A percentile compares a stretch with the other conserved stretches of the same genome.
These are phyloP conservation scores for Megalops atlanticus DNA, from an alignment of 2,113 vertebrate genomes.

Conservation along the genomic window DNA sequence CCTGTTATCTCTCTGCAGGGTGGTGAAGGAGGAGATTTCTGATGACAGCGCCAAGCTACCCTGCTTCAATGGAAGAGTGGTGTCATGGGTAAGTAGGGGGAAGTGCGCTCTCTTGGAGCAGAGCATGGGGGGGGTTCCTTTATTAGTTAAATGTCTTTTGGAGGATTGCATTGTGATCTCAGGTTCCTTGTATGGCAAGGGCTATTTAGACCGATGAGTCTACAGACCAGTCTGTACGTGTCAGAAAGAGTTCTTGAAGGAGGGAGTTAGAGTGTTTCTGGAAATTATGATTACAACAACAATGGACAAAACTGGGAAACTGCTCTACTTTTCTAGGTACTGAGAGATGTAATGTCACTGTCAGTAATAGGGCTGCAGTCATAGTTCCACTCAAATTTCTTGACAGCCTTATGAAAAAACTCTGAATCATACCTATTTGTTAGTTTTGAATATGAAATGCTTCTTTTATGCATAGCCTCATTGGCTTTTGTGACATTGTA, in stretches of 20 bases:
- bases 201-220: not conserved
- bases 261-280: not conserved
- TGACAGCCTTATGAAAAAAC: no score
- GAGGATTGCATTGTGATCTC: not conserved
- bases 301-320: not conserved
- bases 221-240: not conserved
- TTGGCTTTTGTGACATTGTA: no score
- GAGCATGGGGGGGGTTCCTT: not conserved
- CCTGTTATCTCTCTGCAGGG: slow-evolving; percentile 64
- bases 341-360: no score
- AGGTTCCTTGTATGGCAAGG: not conserved
- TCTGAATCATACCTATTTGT: no score
- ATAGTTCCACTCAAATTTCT: no score
- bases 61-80: slow-evolving; percentile 89
- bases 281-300: not conserved
- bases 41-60: slow-evolving; percentile 84
- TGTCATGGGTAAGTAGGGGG: slow-evolving; percentile 82
- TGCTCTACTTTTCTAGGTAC: no score
- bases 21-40: slow-evolving; percentile 92
- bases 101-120: not conserved
- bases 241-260: not conserved
- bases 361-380: no score
- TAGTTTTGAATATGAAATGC: no score
- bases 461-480: no score
- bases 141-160: not conserved